These are phyloP conservation scores for Pseudomyrmex gracilis DNA, from an alignment of 1,140 invertebrate species.

Conservation along the genomic window DNA sequence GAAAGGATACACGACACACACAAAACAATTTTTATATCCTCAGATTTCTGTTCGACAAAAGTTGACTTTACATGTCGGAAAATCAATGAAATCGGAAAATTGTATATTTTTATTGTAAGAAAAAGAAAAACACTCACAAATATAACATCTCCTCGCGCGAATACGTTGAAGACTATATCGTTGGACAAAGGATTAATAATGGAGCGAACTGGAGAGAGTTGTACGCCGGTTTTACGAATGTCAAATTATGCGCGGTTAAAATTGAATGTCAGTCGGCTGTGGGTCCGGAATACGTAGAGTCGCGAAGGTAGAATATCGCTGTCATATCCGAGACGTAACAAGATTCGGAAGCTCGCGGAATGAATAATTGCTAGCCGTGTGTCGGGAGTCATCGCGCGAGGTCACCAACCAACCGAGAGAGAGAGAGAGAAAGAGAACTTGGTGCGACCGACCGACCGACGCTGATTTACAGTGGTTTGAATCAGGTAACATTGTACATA, in stretches of 20 bases:
- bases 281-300: conserved; percentile 2
- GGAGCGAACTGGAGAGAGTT: conserved; percentile 12
- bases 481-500: neutral
- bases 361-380: conserved; percentile 60
- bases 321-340: conserved; percentile 59
- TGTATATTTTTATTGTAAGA: neutral
- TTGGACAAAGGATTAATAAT: conserved; percentile 29
- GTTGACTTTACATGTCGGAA: neutral
- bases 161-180: neutral
- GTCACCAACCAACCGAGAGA: conserved; percentile 46
- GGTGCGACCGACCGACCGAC: conserved; percentile 2
- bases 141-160: neutral
- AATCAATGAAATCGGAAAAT: neutral
- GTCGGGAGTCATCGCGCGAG: conserved; percentile 54
- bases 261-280: conserved; percentile 51
- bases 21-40: no score
- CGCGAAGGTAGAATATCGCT: conserved; percentile 56
- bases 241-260: conserved; percentile 52
- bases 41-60: no score
- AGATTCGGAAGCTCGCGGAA: conserved; percentile 60
- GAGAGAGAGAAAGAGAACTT: neutral
- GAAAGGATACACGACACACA: neutral
- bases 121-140: neutral
- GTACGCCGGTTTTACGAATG: conserved; percentile 40
- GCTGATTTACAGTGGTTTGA: conserved; percentile 52